Base-by-base conservation (phyloP, 1,140 invertebrate species). In the Aphelinus atriplicis region DNA sequence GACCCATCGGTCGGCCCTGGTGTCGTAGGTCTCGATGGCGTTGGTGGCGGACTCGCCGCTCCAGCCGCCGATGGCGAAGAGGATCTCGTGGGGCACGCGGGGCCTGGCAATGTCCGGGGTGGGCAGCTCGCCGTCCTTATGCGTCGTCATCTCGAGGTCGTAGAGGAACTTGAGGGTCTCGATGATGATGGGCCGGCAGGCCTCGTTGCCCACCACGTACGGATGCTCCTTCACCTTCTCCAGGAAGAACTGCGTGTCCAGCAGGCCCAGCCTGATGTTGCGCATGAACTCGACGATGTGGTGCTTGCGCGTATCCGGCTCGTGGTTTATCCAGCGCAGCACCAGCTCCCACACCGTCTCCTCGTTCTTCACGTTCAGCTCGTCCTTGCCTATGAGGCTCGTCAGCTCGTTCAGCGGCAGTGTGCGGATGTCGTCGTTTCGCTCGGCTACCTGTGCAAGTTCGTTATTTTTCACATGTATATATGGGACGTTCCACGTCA, bases 211-310 rank as follows among this genome's bases (percentile, higher is more conserved):
- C 1, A 88, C 85, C 0, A 94, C 92, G 80, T 90, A 93, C 6
- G 86, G 90, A 84, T 90, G 91, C 71, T 90, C 90, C 76, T 93
- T 93, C 0, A 92, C 91, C 73, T 91, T 90, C 79, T 94, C 92
- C 45, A 94, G 84, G 80, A 95, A 94, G 80, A 91, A 94, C 64
- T 95, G 92, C 0, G 94, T 95, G 69, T 96, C 94, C 79, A 98
- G 88, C 1, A 97, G 88, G 3, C 96, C 96, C 2, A 97, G 89
- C 42, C 96, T 90, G 76, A 96, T 93, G 70, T 93, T 93, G 56
- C 91, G 91, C 90, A 98, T 93, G 1, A 98, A 85, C 50, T 91
- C 89, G 0, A 93, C 91, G 4, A 95, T 92, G 78, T 93, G 86
- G 47, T 88, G 80, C 82, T 91, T 92, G 6, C 94, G 89, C 3